Evolutionary conservation across 2,113 vertebrate genomes (phyloP), one percentile per base, ranked within the genome.

Genomic region (Macquaria ambigua): DNA sequence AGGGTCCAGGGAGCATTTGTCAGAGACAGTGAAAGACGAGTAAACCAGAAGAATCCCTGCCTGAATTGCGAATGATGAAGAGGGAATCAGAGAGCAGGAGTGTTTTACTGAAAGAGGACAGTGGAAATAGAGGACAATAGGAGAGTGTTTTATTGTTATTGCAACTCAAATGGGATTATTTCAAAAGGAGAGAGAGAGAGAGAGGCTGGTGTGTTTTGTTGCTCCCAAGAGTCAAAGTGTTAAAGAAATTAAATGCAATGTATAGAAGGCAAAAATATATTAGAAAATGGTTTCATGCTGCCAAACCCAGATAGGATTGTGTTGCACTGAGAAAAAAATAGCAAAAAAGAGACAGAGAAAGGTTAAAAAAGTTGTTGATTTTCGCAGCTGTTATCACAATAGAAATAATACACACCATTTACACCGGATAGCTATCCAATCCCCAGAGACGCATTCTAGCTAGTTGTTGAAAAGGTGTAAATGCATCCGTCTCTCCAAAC

Each of bases 131-230:
- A 37, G 53, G 56, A 63, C 52, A 74, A 71, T 9, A 10, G 56
- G 28, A 81, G 41, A 77, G n/a, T 16, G 20, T 59, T 77, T 77
- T 46, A 61, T 28, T 74, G 61, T 71, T 59, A 52, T 50, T 80
- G 46, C 10, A 14, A 59, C 73, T 67, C 31, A 74, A 34, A 81
- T 81, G 21, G 69, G 73, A 75, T 81, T 55, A 48, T 70, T 74
- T 25, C 63, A 23, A 58, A 69, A 12, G 15, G 52, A 25, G 12
- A 56, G 46, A 1, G 12, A 56, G 46, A 1, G 15, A 67, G 23
- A 63, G 15, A 61, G 20, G 41, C 10, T 48, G 21, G 34, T 31
- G 34, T 31, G 25, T 59, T 62, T 64, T 25, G 21, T 28, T 55
- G n/a, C 15, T 81, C 41, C 62, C 41, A 20, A 21, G 62, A 61